Percentiles rank a stretch among this genome's conserved stretches.
Evolutionary conservation across 1,140 invertebrate species (phyloP).

Genomic region (Oncopeltus fasciatus): DNA sequence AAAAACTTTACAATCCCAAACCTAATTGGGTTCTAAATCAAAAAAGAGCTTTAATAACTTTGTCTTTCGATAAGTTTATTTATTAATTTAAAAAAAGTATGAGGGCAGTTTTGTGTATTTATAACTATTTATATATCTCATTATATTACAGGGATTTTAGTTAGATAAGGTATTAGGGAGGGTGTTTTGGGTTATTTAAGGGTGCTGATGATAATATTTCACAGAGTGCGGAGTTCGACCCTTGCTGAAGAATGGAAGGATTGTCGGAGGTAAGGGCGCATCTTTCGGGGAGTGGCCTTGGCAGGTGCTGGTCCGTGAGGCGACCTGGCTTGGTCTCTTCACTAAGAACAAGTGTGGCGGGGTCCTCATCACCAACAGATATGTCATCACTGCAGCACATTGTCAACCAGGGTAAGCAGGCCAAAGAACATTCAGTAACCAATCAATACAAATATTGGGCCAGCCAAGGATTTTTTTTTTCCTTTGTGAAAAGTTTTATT

Average conservation of each 20-base stretch:
- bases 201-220: background rate
- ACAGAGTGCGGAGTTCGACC: constrained; percentile 77
- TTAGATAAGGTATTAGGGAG: background rate
- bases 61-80: too few species aligned
- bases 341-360: constrained; percentile 95
- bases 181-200: background rate
- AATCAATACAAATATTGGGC: too few species aligned
- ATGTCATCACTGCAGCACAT: constrained; percentile 82
- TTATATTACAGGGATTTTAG: background rate
- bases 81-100: too few species aligned
- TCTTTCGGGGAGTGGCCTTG: constrained; percentile 81
- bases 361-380: constrained; percentile 70
- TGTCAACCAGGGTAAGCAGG: constrained; percentile 74
- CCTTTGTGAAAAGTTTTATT: too few species aligned
- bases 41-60: too few species aligned
- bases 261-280: constrained; percentile 77
- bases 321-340: constrained; percentile 82
- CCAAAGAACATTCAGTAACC: background rate
- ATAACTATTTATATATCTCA: too few species aligned
- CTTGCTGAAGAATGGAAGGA: constrained; percentile 60
- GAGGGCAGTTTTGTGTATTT: too few species aligned
- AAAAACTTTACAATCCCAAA: too few species aligned
- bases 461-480: too few species aligned
- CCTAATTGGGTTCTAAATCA: too few species aligned
- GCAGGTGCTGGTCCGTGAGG: constrained; percentile 82